phyloP scores from a whole-genome alignment of 2,113 vertebrate genomes.

The Amblyopsis rosae region DNA sequence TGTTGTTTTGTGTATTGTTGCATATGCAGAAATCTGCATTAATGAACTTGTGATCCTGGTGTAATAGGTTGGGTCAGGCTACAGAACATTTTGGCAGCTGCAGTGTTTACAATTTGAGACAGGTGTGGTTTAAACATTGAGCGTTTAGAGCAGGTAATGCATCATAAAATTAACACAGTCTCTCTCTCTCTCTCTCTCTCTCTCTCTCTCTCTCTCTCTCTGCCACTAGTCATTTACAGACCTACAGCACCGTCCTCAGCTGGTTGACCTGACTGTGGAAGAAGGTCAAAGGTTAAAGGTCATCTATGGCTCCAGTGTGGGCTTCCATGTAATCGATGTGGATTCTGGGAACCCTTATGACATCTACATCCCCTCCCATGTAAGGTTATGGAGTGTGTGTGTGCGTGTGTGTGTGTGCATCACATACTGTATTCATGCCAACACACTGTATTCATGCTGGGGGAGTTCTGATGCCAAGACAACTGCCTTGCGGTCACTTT shows the following conservation, averaged over 20 bases:
- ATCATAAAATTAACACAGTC: background rate
- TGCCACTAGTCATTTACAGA: slow-evolving; percentile 93
- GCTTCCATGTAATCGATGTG: slow-evolving; percentile 98
- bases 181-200: slow-evolving; percentile 8
- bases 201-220: slow-evolving; percentile 1
- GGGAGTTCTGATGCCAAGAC: slow-evolving; percentile 17
- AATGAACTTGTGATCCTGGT: too few species aligned
- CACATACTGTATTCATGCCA: too few species aligned
- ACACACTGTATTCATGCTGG: too few species aligned
- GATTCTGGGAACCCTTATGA: slow-evolving; percentile 98
- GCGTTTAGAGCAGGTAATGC: too few species aligned
- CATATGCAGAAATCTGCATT: too few species aligned
- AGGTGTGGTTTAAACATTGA: too few species aligned
- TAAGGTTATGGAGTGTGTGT: slow-evolving; percentile 75
- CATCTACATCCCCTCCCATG: slow-evolving; percentile 98
- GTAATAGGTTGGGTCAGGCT: too few species aligned
- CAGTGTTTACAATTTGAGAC: too few species aligned
- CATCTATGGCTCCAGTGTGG: slow-evolving; percentile 97
- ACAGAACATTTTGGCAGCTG: too few species aligned
- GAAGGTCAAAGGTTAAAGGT: slow-evolving; percentile 98
- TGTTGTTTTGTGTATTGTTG: too few species aligned
- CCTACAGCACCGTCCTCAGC: slow-evolving; percentile 94
- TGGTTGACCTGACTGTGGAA: slow-evolving; percentile 97
- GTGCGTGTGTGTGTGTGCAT: background rate
- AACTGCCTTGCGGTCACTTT: slow-evolving; percentile 46